These are phyloP conservation scores for Melipona quadrifasciata DNA, from an alignment of 1,140 invertebrate species.

Conservation along the genomic window DNA sequence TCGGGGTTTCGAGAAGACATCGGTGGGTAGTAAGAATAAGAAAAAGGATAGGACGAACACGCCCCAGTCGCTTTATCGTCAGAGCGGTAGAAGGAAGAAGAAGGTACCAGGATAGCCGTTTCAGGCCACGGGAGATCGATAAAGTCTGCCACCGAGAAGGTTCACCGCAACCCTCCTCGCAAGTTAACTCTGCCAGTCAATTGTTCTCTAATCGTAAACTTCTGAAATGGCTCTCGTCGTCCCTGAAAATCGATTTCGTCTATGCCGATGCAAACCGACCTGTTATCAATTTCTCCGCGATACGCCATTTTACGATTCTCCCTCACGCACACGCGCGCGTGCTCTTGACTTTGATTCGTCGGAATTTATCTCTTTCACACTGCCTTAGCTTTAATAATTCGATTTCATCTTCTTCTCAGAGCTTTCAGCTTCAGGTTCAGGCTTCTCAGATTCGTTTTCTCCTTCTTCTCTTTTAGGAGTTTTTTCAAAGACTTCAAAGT, in stretches of 20 bases:
- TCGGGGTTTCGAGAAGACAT: slow-evolving; percentile 45
- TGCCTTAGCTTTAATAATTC: no score
- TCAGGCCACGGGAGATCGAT: slow-evolving; percentile 67
- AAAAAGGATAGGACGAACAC: slow-evolving; percentile 52
- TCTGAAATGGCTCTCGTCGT: slow-evolving; percentile 57
- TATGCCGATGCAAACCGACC: neutral
- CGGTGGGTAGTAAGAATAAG: slow-evolving; percentile 47
- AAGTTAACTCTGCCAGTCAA: slow-evolving; percentile 65
- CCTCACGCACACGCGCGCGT: no score
- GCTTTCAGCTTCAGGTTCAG: neutral
- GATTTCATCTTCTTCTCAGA: neutral
- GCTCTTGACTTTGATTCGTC: neutral
- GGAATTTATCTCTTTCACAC: neutral
- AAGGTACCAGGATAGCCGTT: slow-evolving; percentile 68
- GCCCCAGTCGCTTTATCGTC: slow-evolving; percentile 60
- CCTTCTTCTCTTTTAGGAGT: no score
- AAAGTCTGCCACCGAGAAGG: slow-evolving; percentile 68
- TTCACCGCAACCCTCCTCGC: slow-evolving; percentile 58
- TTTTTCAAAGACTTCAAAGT: no score
- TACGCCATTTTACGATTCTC: neutral
- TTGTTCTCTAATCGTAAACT: slow-evolving; percentile 71
- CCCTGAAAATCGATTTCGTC: slow-evolving; percentile 59
- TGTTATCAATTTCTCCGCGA: neutral
- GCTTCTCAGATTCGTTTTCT: neutral
- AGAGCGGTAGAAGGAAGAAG: slow-evolving; percentile 64